Conservation (phyloP, 2,113 vertebrate genomes). For the Pedionomus torquatus region DNA sequence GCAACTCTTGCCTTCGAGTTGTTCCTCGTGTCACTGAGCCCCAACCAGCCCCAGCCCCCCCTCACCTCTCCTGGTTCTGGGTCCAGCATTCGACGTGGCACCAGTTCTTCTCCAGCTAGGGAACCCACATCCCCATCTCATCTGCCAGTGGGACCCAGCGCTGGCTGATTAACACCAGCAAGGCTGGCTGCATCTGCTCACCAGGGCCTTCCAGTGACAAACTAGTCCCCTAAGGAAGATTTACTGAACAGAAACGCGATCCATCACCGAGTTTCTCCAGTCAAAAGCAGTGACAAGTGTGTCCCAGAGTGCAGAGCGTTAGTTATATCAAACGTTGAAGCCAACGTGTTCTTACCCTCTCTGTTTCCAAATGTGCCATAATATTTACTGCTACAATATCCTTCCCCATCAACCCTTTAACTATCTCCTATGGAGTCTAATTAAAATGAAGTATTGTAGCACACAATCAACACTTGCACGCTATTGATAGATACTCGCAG, state of each 20-base stretch:
- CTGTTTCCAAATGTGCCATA: neutral
- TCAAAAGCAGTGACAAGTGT: conserved; percentile 2
- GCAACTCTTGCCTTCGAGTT: neutral
- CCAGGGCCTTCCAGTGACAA: neutral
- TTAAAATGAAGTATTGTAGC: conserved; percentile 57
- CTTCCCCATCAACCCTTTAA: conserved; percentile 1
- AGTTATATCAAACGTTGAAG: neutral
- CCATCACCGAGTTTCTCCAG: neutral
- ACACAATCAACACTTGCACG: neutral
- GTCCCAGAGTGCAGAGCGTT: neutral
- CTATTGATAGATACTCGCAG: neutral
- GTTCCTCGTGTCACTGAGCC: rapidly evolving
- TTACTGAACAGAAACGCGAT: neutral
- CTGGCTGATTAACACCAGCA: neutral
- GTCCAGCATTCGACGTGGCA: rapidly evolving
- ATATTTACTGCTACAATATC: conserved; percentile 33
- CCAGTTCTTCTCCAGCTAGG: neutral
- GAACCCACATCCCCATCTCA: rapidly evolving
- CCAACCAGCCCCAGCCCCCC: rapidly evolving
- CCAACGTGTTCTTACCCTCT: neutral
- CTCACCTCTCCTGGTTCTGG: neutral
- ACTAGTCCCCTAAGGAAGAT: neutral
- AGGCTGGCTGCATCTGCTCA: neutral
- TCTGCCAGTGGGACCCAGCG: neutral
- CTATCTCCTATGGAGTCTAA: conserved; percentile 20